phyloP scores from a whole-genome alignment of 2,888 invertebrate species.

The Muschampia plurimacula region DNA sequence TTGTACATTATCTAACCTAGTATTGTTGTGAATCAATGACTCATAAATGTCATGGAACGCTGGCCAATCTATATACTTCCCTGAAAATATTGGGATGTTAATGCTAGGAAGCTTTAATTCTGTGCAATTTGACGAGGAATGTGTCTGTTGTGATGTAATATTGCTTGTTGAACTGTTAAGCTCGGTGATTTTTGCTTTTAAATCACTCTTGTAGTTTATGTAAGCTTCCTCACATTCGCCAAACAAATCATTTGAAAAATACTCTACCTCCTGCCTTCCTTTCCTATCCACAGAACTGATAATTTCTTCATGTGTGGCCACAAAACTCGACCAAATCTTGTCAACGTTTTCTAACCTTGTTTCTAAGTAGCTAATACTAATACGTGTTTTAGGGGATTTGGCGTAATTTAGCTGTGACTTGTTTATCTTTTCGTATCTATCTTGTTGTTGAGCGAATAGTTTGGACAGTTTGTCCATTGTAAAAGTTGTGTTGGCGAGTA shows the following conservation, averaged over 20 bases:
- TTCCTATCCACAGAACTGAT: background rate
- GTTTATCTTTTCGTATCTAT: slow-evolving; percentile 1
- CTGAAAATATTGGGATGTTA: background rate
- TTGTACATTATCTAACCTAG: background rate
- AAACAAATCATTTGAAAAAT: slow-evolving; percentile 3
- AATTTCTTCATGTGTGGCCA: slow-evolving; percentile 2
- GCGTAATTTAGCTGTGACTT: background rate
- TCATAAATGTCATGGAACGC: background rate
- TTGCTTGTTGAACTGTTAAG: background rate
- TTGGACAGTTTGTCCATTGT: slow-evolving; percentile 1
- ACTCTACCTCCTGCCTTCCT: background rate
- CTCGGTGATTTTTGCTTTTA: background rate
- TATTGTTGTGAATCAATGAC: background rate
- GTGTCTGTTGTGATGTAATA: background rate
- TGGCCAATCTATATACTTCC: slow-evolving; percentile 1
- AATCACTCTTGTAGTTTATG: background rate
- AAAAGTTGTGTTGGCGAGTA: background rate
- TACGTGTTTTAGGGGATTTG: slow-evolving; percentile 1
- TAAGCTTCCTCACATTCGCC: background rate
- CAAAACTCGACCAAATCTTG: background rate
- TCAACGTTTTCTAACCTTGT: slow-evolving; percentile 4
- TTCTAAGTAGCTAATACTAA: background rate
- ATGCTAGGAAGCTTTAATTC: background rate
- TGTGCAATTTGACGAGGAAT: background rate
- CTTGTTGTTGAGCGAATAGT: slow-evolving; percentile 1